Conservation (phyloP, 2,888 invertebrate species). For the Temnothorax rugatulus region DNA sequence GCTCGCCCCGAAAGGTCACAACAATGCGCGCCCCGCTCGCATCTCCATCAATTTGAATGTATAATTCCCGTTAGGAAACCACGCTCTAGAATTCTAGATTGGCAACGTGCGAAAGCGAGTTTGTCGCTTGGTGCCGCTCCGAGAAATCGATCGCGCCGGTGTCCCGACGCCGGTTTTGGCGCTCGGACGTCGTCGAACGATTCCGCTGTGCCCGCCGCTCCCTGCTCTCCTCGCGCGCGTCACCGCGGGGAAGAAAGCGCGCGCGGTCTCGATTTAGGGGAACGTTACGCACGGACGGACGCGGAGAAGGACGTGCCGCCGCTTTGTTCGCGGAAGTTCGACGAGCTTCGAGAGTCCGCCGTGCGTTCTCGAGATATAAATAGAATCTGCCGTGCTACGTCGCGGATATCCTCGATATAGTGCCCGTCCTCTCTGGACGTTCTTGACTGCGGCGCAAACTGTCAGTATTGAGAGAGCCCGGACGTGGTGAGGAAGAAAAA, state of each 20-base stretch:
- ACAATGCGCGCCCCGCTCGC: not conserved
- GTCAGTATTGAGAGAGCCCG: not conserved
- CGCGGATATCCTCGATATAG: slow-evolving; percentile 43
- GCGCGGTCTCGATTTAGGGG: not conserved
- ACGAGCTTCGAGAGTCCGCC: slow-evolving; percentile 45
- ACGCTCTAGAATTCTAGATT: not conserved
- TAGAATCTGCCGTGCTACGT: slow-evolving; percentile 63
- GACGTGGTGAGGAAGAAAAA: not conserved
- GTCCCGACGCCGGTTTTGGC: not conserved
- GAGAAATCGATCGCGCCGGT: not conserved
- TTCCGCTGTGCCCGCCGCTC: not conserved
- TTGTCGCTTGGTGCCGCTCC: not conserved
- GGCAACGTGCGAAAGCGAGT: not conserved
- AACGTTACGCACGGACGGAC: not conserved
- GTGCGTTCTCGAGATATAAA: slow-evolving; percentile 64
- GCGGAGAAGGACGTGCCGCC: slow-evolving; percentile 22
- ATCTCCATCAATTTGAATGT: slow-evolving; percentile 15
- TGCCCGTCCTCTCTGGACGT: slow-evolving; percentile 12
- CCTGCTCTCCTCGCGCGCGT: too few species aligned
- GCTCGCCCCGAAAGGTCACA: not conserved
- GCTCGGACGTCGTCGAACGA: not conserved
- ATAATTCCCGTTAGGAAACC: not conserved
- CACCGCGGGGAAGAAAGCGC: too few species aligned
- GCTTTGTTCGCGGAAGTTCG: slow-evolving; percentile 63
- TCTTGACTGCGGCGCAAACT: slow-evolving; percentile 4